Evolutionary conservation across 2,113 vertebrate genomes (phyloP).

Genomic region (Nesospiza acunhae): DNA sequence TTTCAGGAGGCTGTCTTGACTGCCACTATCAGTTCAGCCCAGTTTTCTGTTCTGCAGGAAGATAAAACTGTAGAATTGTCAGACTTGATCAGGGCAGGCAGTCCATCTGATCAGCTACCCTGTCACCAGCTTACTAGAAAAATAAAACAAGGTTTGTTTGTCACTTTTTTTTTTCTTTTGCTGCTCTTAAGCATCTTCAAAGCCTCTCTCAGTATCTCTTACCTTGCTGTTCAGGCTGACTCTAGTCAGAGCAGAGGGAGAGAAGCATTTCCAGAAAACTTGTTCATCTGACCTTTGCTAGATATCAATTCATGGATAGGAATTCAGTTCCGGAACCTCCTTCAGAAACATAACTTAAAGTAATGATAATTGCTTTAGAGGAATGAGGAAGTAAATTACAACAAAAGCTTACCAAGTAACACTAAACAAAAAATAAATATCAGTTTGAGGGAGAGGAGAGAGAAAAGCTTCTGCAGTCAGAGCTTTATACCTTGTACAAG

Average conservation of each 20-base stretch:
- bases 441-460: neutral
- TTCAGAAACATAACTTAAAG: neutral
- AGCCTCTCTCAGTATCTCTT: neutral
- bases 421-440: neutral
- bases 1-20: neutral
- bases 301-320: neutral
- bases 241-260: neutral
- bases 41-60: neutral
- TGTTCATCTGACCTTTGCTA: neutral
- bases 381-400: neutral
- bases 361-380: neutral
- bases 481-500: neutral
- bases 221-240: neutral
- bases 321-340: neutral
- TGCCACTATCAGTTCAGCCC: neutral
- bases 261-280: neutral
- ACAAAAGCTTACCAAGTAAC: neutral
- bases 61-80: conserved; percentile 13
- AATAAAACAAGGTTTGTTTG: neutral
- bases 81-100: neutral
- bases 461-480: neutral
- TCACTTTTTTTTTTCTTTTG: neutral
- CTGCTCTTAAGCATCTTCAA: neutral
- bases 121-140: conserved; percentile 13
- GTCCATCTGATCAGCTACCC: neutral